Evolutionary conservation across 2,797 vertebrate genomes (phyloP).

Genomic region (Perodicticus potto): DNA sequence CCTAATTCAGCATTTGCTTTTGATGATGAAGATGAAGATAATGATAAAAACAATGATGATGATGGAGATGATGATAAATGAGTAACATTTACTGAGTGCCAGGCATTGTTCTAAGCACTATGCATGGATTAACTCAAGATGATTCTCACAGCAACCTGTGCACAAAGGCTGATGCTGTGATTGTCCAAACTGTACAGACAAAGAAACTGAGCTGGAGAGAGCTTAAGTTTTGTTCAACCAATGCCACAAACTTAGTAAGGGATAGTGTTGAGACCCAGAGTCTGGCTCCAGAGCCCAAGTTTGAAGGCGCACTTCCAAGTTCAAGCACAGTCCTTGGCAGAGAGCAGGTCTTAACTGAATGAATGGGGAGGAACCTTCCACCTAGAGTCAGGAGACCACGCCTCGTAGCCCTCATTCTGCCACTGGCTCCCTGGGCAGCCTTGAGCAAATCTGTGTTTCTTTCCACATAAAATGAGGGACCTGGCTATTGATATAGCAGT

Average conservation of each 20-base stretch:
- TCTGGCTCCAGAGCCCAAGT: background rate
- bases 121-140: background rate
- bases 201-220: background rate
- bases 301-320: background rate
- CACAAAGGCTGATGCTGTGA: background rate
- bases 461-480: background rate
- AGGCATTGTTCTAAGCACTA: background rate
- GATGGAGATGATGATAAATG: background rate
- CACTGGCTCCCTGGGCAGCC: background rate
- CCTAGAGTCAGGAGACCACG: background rate
- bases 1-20: background rate
- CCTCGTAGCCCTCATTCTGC: background rate
- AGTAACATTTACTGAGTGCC: background rate
- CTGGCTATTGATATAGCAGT: background rate
- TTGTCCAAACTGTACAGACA: background rate
- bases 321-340: background rate
- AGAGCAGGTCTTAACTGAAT: background rate
- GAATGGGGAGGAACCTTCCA: background rate
- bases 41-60: background rate
- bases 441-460: background rate
- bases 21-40: background rate
- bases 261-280: background rate
- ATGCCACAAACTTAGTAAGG: background rate
- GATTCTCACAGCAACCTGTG: background rate
- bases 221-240: background rate